Conservation (phyloP, 2,113 vertebrate genomes). For the Noctilio leporinus region DNA sequence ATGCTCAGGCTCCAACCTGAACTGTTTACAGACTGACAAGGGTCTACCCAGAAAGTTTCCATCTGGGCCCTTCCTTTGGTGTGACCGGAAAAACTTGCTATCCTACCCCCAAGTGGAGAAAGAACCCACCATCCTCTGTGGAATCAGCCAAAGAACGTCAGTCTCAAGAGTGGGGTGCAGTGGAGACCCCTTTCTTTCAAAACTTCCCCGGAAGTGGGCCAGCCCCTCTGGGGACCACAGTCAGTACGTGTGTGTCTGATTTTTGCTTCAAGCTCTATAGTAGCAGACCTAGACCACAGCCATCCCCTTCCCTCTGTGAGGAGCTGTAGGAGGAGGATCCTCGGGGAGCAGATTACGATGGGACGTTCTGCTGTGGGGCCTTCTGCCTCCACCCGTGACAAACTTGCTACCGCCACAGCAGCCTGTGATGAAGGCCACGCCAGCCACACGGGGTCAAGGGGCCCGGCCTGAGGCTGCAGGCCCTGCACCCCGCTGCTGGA, state of each 20-base stretch:
- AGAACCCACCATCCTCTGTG: background rate
- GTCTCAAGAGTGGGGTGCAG: background rate
- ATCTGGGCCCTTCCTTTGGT: background rate
- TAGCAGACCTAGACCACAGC: background rate
- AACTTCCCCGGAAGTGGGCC: background rate
- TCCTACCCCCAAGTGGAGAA: background rate
- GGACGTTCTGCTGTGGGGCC: too few species aligned
- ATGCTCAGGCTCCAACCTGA: background rate
- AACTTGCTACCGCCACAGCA: background rate
- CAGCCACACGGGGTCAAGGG: background rate
- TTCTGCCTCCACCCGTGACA: background rate
- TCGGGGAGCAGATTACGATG: background rate
- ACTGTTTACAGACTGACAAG: background rate
- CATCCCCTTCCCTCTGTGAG: background rate
- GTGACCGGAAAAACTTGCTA: background rate
- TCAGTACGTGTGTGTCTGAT: background rate
- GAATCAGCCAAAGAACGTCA: background rate
- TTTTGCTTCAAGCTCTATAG: constrained; percentile 27
- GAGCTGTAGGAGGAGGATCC: background rate
- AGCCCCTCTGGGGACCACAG: background rate
- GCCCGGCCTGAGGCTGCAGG: background rate
- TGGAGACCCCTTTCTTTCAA: background rate
- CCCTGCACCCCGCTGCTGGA: background rate
- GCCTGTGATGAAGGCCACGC: background rate
- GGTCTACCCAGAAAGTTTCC: background rate